Evolutionary conservation across 2,113 vertebrate species (phyloP).

Genomic region (Donacobius atricapilla): DNA sequence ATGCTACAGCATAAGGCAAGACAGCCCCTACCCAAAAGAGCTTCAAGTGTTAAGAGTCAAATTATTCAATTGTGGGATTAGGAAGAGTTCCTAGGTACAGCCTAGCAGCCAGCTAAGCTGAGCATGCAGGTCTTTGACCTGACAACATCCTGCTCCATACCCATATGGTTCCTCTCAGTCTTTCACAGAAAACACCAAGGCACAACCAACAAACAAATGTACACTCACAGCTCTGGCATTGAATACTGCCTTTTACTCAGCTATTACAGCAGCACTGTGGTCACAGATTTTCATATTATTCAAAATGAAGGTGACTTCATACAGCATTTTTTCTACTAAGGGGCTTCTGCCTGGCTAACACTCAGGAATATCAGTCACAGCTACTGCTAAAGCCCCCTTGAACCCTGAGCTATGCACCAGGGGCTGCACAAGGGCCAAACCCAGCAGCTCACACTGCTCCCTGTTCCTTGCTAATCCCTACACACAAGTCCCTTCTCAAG

Average conservation of each 20-base stretch:
- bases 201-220: not conserved
- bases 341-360: not conserved
- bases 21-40: not conserved
- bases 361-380: not conserved
- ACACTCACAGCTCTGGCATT: rapidly evolving
- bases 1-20: not conserved
- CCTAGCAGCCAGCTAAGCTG: not conserved
- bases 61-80: not conserved
- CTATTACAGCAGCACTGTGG: not conserved
- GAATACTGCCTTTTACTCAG: not conserved
- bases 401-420: not conserved
- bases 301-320: not conserved
- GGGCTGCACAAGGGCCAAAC: not conserved
- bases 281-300: not conserved
- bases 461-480: not conserved
- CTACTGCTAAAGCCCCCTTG: not conserved
- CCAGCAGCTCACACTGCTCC: not conserved
- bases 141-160: rapidly evolving
- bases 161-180: not conserved
- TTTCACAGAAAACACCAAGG: not conserved
- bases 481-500: not conserved
- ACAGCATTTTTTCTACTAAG: not conserved
- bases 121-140: not conserved
- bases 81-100: not conserved
- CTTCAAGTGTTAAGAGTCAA: not conserved